Conservation (phyloP, 1,140 invertebrate species). For the Tetraneura akinire region DNA sequence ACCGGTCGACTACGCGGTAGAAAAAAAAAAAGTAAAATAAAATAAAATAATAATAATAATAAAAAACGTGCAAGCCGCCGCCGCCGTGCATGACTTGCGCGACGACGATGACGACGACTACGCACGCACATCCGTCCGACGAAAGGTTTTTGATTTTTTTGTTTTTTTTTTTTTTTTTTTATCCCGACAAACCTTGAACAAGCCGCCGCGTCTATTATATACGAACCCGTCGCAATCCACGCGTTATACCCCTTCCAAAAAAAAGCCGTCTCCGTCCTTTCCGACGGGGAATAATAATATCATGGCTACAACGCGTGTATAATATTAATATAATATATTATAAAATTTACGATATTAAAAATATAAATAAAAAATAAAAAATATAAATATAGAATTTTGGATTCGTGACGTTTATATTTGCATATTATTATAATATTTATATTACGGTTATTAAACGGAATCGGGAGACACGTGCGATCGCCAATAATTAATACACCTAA, state of each 20-base stretch:
- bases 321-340: too few relatives aligned
- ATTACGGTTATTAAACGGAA: too few relatives aligned
- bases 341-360: too few relatives aligned
- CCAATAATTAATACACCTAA: too few relatives aligned
- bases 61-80: conserved; percentile 20
- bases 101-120: conserved; percentile 1
- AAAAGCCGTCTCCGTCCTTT: background rate
- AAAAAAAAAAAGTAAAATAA: too few relatives aligned
- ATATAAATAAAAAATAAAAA: too few relatives aligned
- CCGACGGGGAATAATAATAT: background rate
- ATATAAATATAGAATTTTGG: too few relatives aligned
- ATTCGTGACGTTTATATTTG: too few relatives aligned
- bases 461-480: too few relatives aligned
- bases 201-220: background rate
- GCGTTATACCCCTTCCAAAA: background rate
- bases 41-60: background rate
- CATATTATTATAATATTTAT: too few relatives aligned
- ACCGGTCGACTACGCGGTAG: conserved; percentile 28
- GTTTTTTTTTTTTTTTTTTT: background rate
- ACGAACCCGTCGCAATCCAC: conserved; percentile 25
- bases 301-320: too few relatives aligned
- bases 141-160: background rate
- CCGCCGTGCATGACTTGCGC: conserved; percentile 33
- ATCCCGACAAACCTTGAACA: conserved; percentile 24
- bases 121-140: conserved; percentile 37